A percentile compares a stretch with the other conserved stretches of the same genome.
phyloP scores from a whole-genome alignment of 2,113 vertebrate genomes.

The Coptodon rendalli region DNA sequence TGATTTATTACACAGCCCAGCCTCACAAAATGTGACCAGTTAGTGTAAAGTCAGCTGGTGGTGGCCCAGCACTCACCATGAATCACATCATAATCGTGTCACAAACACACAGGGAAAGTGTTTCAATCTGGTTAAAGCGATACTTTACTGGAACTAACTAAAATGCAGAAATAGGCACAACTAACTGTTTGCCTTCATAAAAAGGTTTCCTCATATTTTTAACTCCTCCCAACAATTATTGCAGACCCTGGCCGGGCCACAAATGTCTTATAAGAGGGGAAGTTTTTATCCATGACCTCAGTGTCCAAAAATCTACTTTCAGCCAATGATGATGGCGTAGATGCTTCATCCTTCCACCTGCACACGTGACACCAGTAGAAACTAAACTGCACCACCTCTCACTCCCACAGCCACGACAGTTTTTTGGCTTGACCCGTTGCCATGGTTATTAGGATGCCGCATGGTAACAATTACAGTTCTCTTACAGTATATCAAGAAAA shows the following conservation, averaged over 20 bases:
- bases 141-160: rapidly evolving
- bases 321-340: not conserved
- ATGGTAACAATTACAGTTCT: not conserved
- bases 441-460: not conserved
- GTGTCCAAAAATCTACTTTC: not conserved
- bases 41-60: not conserved
- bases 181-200: not conserved
- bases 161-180: not conserved
- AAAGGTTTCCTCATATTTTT: not conserved
- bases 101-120: not conserved
- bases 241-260: too few species aligned
- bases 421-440: not conserved
- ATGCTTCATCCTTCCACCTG: not conserved
- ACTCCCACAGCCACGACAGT: not conserved
- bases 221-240: rapidly evolving
- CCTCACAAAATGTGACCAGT: not conserved
- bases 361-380: not conserved
- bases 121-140: not conserved
- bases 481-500: not conserved
- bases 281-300: not conserved
- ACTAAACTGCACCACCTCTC: not conserved
- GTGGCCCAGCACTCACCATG: not conserved
- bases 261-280: not conserved
- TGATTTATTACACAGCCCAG: not conserved
- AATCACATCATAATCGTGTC: rapidly evolving